Percentiles rank a stretch among this genome's conserved stretches.
Evolutionary conservation across 2,797 vertebrate species (phyloP).

Genomic region (Galaxias olidus): DNA sequence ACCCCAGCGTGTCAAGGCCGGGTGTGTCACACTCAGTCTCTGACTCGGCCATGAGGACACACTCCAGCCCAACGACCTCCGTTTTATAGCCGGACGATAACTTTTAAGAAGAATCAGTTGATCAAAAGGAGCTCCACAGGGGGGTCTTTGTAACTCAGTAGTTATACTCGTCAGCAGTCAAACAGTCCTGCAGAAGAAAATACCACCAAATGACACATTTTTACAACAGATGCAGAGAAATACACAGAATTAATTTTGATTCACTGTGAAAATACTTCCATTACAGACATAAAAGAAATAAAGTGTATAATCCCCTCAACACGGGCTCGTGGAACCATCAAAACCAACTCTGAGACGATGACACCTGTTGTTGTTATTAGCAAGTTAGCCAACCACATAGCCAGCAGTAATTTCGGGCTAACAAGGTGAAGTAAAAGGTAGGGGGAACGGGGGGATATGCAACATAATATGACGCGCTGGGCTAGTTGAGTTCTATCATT

Average conservation of each 20-base stretch:
- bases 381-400: slow-evolving; percentile 25
- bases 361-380: slow-evolving; percentile 36
- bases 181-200: slow-evolving; percentile 48
- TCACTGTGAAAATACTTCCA: too few relatives aligned
- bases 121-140: slow-evolving; percentile 41
- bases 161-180: slow-evolving; percentile 35
- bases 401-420: slow-evolving; percentile 12
- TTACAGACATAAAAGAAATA: too few relatives aligned
- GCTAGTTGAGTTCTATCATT: neutral
- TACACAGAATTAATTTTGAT: too few relatives aligned
- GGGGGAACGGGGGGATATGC: neutral
- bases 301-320: too few relatives aligned
- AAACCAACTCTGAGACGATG: too few relatives aligned
- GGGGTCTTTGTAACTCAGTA: slow-evolving; percentile 27
- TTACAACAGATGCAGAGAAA: too few relatives aligned
- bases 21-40: slow-evolving; percentile 87
- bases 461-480: neutral
- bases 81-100: slow-evolving; percentile 71
- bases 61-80: slow-evolving; percentile 84
- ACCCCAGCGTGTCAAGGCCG: slow-evolving; percentile 84
- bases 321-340: too few relatives aligned
- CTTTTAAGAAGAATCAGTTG: slow-evolving; percentile 55
- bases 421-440: slow-evolving; percentile 17
- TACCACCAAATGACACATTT: too few relatives aligned
- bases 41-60: slow-evolving; percentile 85